Evolutionary conservation across 2,888 invertebrate species (phyloP).

Genomic region (Nebria brevicollis): DNA sequence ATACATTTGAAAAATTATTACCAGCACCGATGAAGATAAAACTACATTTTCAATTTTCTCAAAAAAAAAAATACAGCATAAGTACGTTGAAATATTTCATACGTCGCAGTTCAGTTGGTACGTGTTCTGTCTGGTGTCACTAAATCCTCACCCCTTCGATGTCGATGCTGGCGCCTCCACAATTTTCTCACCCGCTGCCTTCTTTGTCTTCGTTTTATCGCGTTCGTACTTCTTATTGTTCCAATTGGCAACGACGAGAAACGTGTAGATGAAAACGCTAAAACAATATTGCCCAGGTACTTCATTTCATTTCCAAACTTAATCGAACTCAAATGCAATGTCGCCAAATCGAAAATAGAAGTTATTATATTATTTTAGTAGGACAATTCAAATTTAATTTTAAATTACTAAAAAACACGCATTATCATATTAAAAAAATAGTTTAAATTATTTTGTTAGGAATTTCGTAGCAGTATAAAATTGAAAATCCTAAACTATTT

Average conservation of each 20-base stretch:
- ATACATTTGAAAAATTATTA: neutral
- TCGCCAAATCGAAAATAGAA: neutral
- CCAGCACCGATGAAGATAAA: neutral
- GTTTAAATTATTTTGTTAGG: too few relatives aligned
- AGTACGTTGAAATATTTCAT: neutral
- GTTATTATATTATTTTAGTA: neutral
- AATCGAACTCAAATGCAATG: neutral
- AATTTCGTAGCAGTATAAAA: too few relatives aligned
- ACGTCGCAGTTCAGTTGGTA: neutral
- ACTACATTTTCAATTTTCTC: neutral
- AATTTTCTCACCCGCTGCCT: neutral
- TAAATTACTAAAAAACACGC: neutral
- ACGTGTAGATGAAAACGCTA: conserved; percentile 19
- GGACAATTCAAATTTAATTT: neutral
- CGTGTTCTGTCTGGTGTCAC: neutral
- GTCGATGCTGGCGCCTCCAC: neutral
- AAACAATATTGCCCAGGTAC: conserved; percentile 7
- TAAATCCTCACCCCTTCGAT: neutral
- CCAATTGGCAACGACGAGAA: conserved; percentile 2
- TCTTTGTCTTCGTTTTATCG: conserved; percentile 6
- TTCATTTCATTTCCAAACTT: neutral
- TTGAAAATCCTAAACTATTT: too few relatives aligned
- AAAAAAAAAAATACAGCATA: neutral
- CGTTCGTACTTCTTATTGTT: conserved; percentile 2
- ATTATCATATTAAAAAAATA: too few relatives aligned